These are phyloP conservation scores for Arge pagana DNA, from an alignment of 2,888 invertebrate genomes.

Conservation along the genomic window DNA sequence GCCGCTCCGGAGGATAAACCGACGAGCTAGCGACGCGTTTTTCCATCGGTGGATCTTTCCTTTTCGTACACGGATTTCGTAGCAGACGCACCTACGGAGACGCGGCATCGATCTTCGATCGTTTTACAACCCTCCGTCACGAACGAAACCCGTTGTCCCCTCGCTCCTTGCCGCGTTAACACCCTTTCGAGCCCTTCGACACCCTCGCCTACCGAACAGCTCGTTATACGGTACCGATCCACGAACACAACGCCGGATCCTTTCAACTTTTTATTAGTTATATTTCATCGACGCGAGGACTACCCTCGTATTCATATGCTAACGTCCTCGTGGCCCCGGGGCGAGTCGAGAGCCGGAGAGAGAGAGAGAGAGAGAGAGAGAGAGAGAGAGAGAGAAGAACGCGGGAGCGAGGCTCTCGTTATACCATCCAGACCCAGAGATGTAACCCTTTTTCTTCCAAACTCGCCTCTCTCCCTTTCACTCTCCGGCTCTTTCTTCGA, in stretches of 20 bases:
- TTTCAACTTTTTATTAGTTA: conserved; percentile 45
- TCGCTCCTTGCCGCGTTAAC: too few relatives aligned
- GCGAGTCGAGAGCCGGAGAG: too few relatives aligned
- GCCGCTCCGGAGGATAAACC: too few relatives aligned
- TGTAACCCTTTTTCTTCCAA: conserved; percentile 31
- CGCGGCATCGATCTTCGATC: too few relatives aligned
- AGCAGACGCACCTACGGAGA: too few relatives aligned
- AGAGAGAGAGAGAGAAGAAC: conserved; percentile 1
- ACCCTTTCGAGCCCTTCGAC: conserved; percentile 33
- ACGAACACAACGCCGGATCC: conserved; percentile 31
- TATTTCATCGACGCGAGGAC: conserved; percentile 38
- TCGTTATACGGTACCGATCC: conserved; percentile 47
- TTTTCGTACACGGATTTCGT: too few relatives aligned
- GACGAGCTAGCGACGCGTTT: too few relatives aligned
- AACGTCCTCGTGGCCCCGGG: conserved; percentile 33
- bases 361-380: conserved; percentile 9
- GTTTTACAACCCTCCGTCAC: too few relatives aligned
- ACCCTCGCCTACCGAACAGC: conserved; percentile 30
- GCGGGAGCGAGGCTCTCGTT: conserved; percentile 37
- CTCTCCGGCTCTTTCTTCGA: conserved; percentile 6
- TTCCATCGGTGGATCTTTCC: too few relatives aligned
- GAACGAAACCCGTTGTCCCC: too few relatives aligned
- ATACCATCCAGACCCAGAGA: conserved; percentile 33
- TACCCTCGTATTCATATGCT: conserved; percentile 47
- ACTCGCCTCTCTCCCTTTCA: background rate